A percentile compares a stretch with the other conserved stretches of the same genome.
Conservation (phyloP, 2,797 vertebrate genomes). For the Syncerus caffer region DNA sequence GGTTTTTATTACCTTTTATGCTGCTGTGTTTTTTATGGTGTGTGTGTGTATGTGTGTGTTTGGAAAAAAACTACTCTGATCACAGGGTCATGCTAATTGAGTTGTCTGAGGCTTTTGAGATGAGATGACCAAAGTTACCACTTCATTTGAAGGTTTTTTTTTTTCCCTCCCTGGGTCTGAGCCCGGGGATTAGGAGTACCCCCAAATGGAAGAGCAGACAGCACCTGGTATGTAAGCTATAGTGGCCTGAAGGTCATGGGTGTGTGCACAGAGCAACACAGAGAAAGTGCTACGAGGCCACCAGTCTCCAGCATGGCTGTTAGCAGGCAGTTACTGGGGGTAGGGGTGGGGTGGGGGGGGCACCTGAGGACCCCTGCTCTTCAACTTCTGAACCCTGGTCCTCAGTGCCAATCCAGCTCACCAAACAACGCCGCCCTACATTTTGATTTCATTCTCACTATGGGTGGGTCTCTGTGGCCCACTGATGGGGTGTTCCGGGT, state of each 20-base stretch:
- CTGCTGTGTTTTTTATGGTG: conserved; percentile 74
- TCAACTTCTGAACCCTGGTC: neutral
- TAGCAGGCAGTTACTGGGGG: neutral
- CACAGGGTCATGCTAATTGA: neutral
- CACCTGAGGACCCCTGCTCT: neutral
- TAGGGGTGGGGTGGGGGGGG: too few species aligned
- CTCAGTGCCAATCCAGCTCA: neutral
- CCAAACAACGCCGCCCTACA: neutral
- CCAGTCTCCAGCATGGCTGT: neutral
- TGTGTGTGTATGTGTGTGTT: conserved; percentile 53
- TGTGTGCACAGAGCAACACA: neutral
- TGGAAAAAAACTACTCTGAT: conserved; percentile 16
- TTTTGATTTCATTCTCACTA: neutral
- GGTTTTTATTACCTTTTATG: conserved; percentile 82
- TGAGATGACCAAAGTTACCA: neutral
- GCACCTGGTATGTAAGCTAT: neutral
- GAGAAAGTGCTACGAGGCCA: neutral
- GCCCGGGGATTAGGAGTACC: neutral
- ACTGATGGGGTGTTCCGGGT: neutral
- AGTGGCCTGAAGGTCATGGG: conserved; percentile 21
- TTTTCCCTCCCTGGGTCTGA: neutral
- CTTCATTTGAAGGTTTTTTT: neutral
- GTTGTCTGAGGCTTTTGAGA: conserved; percentile 18
- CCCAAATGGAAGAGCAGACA: neutral
- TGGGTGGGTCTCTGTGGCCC: neutral